Conservation (phyloP, 1,140 invertebrate species). For the Gerris buenoi region DNA sequence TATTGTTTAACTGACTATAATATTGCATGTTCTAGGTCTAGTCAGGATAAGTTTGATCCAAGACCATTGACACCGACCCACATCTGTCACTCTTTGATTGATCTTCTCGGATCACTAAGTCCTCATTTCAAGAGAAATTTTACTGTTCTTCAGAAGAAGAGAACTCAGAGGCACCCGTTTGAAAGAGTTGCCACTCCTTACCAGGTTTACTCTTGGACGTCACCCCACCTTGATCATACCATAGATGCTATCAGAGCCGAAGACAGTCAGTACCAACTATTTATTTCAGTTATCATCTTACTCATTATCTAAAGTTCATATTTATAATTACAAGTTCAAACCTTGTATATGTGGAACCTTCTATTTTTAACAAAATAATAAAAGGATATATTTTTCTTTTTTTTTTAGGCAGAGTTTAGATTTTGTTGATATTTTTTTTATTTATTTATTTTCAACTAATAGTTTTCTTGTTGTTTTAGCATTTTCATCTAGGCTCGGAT, state of each 20-base stretch:
- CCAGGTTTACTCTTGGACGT: conserved; percentile 84
- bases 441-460: background rate
- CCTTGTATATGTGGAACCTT: too few species aligned
- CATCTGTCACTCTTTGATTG: conserved; percentile 89
- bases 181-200: conserved; percentile 94
- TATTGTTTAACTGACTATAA: too few species aligned
- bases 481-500: conserved; percentile 91
- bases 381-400: too few species aligned
- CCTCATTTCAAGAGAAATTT: conserved; percentile 89
- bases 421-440: background rate
- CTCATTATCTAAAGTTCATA: too few species aligned
- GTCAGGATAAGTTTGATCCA: conserved; percentile 90
- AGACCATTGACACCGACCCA: conserved; percentile 78
- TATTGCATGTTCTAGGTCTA: conserved; percentile 45
- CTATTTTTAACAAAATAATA: too few species aligned
- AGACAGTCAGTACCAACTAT: conserved; percentile 55
- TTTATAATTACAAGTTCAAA: too few species aligned
- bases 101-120: conserved; percentile 79
- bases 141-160: conserved; percentile 73
- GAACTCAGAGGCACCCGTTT: conserved; percentile 86
- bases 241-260: conserved; percentile 94
- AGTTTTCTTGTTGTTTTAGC: conserved; percentile 40
- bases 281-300: background rate
- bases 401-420: too few species aligned
- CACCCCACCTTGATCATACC: conserved; percentile 79